These are phyloP conservation scores for Clytia hemisphaerica DNA, from an alignment of 30 jellyfish, hydroid and myxozoan genomes.

Conservation along the genomic window DNA sequence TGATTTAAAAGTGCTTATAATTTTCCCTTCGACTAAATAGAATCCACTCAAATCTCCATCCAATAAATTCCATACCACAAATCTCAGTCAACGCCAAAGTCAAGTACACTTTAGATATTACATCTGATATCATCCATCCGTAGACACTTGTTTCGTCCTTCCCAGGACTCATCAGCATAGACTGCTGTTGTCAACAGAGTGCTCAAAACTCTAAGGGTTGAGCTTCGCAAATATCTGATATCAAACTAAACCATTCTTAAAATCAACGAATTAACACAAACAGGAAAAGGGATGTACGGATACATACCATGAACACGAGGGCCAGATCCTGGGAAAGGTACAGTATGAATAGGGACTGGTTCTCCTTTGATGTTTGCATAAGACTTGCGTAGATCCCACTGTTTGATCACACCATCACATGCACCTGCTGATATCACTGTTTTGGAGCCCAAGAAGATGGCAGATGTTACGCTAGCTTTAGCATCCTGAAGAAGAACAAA, in stretches of 20 bases:
- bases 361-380: constrained; percentile 52
- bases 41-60: no score
- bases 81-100: no score
- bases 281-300: neutral
- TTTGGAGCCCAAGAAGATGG: constrained; percentile 75
- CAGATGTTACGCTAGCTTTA: constrained; percentile 92
- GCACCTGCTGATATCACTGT: constrained; percentile 88
- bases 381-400: constrained; percentile 88
- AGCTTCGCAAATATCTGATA: neutral
- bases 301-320: constrained; percentile 81
- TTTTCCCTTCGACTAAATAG: no score
- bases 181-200: no score
- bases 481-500: constrained; percentile 54
- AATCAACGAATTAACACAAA: neutral
- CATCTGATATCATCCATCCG: no score
- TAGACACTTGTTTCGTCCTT: no score
- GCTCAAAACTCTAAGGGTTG: neutral
- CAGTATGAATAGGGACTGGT: constrained; percentile 69
- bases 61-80: no score
- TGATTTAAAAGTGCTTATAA: no score
- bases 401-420: constrained; percentile 91
- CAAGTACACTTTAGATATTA: no score
- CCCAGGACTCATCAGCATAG: no score
- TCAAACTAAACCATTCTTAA: neutral
- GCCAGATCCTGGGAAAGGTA: constrained; percentile 88